Percentiles rank a stretch among this genome's conserved stretches.
These are phyloP conservation scores for Drosophila malerkotliana DNA, from an alignment of 1,140 invertebrate genomes.

Conservation along the genomic window DNA sequence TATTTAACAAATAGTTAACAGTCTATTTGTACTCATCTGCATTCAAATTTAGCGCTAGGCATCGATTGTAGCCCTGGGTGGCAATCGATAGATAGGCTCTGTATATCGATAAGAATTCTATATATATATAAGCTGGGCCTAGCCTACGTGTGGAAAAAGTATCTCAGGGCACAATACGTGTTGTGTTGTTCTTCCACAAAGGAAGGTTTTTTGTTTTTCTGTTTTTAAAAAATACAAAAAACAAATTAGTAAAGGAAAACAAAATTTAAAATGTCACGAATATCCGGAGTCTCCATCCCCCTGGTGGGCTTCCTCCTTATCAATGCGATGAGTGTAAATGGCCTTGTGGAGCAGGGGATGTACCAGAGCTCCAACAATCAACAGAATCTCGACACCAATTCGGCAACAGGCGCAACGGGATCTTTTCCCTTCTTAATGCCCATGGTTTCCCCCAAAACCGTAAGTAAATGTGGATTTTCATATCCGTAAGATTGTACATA, in stretches of 20 bases:
- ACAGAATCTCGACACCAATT: constrained; percentile 37
- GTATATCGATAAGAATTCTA: constrained; percentile 20
- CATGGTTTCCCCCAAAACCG: constrained; percentile 87
- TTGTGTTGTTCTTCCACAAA: constrained; percentile 34
- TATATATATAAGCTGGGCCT: constrained; percentile 33
- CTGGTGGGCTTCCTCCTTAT: constrained; percentile 41
- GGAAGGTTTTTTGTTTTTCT: constrained; percentile 43
- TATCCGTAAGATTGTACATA: not conserved
- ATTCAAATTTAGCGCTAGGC: constrained; percentile 16
- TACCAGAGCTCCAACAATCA: constrained; percentile 38
- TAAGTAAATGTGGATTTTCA: constrained; percentile 82
- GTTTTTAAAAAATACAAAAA: constrained; percentile 18
- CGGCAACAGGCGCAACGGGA: constrained; percentile 50
- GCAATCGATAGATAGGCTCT: constrained; percentile 20
- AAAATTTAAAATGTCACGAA: constrained; percentile 30
- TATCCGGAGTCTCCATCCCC: constrained; percentile 7
- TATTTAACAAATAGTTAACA: not conserved
- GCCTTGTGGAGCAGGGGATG: constrained; percentile 50
- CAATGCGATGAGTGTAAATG: constrained; percentile 41
- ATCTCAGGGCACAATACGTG: constrained; percentile 32
- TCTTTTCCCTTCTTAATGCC: constrained; percentile 89
- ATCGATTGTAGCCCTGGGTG: constrained; percentile 3
- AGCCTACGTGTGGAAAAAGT: constrained; percentile 44
- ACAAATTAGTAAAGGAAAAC: not conserved
- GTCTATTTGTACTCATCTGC: not conserved